phyloP scores from a whole-genome alignment of 2,113 vertebrate species.

The Trogon surrucura region DNA sequence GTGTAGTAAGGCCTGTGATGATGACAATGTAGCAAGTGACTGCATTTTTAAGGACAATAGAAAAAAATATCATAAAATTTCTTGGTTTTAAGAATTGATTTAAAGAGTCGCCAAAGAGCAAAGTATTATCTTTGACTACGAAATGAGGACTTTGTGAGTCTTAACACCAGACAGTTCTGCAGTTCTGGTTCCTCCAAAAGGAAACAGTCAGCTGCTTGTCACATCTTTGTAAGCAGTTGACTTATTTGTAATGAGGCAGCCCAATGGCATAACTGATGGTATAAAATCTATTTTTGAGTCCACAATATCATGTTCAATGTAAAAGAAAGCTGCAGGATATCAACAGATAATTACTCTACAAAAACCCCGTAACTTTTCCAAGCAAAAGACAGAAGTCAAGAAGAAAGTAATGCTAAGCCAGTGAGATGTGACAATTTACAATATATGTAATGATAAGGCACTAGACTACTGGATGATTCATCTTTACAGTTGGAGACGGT shows the following conservation, averaged over 20 bases:
- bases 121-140: not conserved
- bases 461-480: not conserved
- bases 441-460: not conserved
- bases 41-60: not conserved
- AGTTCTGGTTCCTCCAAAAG: not conserved
- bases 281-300: not conserved
- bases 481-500: not conserved
- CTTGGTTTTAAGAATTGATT: not conserved
- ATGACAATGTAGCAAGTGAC: not conserved
- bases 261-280: not conserved
- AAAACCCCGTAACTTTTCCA: not conserved
- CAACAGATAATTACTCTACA: not conserved
- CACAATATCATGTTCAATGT: not conserved
- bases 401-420: not conserved
- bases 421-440: not conserved
- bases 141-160: not conserved
- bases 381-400: rapidly evolving
- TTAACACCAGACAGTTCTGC: not conserved
- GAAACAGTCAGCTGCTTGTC: not conserved
- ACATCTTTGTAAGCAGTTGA: not conserved
- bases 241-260: not conserved
- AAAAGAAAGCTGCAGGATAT: not conserved
- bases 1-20: not conserved
- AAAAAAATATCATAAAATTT: not conserved
- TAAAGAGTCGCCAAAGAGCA: not conserved